Conservation (phyloP, 1,140 invertebrate species). For the Caenorhabditis inopinata region DNA sequence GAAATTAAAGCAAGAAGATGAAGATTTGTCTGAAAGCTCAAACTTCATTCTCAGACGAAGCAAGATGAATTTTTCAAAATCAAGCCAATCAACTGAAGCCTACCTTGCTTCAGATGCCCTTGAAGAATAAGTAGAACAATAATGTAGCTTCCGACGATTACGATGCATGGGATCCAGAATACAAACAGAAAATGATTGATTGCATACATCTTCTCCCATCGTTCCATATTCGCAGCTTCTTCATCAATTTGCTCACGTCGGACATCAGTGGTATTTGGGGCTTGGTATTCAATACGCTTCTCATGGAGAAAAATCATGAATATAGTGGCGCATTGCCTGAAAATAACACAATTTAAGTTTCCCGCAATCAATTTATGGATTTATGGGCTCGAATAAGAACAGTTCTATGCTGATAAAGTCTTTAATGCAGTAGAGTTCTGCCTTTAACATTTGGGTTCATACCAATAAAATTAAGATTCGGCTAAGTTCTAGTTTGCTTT, state of each 20-base stretch:
- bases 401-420: too few relatives aligned
- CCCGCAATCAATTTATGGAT: too few relatives aligned
- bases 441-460: too few relatives aligned
- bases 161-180: slow-evolving; percentile 62
- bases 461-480: too few relatives aligned
- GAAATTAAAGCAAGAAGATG: not conserved
- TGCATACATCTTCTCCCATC: slow-evolving; percentile 56
- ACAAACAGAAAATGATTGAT: slow-evolving; percentile 60
- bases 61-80: too few relatives aligned
- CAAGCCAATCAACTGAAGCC: not conserved
- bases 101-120: slow-evolving; percentile 1
- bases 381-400: too few relatives aligned
- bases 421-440: too few relatives aligned
- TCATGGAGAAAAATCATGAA: slow-evolving; percentile 61
- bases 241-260: not conserved
- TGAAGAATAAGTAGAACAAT: slow-evolving; percentile 52
- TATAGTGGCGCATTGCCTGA: slow-evolving; percentile 59
- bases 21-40: not conserved
- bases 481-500: too few relatives aligned
- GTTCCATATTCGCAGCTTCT: not conserved
- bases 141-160: slow-evolving; percentile 56
- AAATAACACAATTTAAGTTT: not conserved
- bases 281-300: not conserved
- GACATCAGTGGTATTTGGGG: not conserved
- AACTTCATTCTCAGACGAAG: too few relatives aligned